Percentiles rank a stretch among this genome's conserved stretches.
phyloP scores from a whole-genome alignment of 2,797 vertebrate genomes.

The Bradypus variegatus region DNA sequence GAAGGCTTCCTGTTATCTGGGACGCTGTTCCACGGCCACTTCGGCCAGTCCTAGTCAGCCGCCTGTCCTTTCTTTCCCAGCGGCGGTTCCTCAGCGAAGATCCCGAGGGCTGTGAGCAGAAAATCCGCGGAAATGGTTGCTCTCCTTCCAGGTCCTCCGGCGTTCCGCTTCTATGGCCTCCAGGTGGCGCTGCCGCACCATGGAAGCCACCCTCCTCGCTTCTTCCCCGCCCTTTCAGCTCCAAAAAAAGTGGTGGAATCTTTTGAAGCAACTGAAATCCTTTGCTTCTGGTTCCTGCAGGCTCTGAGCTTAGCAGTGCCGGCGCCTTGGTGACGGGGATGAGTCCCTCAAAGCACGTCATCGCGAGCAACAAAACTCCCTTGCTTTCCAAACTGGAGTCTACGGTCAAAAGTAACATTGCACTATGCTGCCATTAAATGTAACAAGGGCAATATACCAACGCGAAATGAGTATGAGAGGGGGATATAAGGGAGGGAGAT shows the following conservation, averaged over 20 bases:
- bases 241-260: neutral
- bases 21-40: rapidly evolving
- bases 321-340: no score
- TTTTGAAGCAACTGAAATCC: no score
- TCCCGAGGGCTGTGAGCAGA: neutral
- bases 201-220: rapidly evolving
- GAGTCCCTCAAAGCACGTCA: neutral
- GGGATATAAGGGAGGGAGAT: no score
- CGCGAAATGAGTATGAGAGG: no score
- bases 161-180: rapidly evolving
- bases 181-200: neutral
- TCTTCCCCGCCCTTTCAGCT: neutral
- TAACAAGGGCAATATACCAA: no score
- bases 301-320: no score
- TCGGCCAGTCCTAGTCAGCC: no score
- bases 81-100: neutral
- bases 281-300: no score
- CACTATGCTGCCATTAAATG: no score
- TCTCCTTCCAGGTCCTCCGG: neutral
- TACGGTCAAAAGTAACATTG: no score
- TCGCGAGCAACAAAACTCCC: neutral
- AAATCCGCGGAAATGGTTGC: neutral
- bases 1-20: rapidly evolving
- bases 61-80: no score
- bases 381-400: conserved; percentile 18